These are phyloP conservation scores for Nibea albiflora DNA, from an alignment of 2,113 vertebrate genomes.

Conservation along the genomic window DNA sequence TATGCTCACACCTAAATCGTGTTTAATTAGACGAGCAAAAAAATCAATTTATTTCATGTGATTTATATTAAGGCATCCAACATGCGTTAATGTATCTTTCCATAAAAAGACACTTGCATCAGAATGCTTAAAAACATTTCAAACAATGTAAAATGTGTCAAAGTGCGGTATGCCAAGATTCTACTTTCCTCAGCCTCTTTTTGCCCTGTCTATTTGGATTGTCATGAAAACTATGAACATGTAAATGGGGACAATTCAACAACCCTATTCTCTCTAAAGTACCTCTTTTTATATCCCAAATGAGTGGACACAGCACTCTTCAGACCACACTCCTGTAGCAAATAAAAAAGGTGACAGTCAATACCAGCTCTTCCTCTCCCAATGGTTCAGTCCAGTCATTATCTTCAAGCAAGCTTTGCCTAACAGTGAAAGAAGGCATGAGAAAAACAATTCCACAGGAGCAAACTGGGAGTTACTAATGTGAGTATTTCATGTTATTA, in stretches of 20 bases:
- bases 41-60: constrained; percentile 62
- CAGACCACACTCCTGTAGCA: constrained; percentile 62
- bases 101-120: constrained; percentile 78
- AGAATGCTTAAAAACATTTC: constrained; percentile 82
- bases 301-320: constrained; percentile 59
- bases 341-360: constrained; percentile 63
- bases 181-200: constrained; percentile 70
- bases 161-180: constrained; percentile 85
- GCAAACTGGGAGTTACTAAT: constrained; percentile 63
- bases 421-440: constrained; percentile 66
- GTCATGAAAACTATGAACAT: constrained; percentile 81
- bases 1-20: constrained; percentile 74
- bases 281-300: constrained; percentile 76
- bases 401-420: constrained; percentile 59
- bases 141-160: constrained; percentile 83
- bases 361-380: constrained; percentile 61
- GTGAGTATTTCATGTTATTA: constrained; percentile 48
- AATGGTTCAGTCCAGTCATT: constrained; percentile 52
- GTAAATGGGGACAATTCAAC: constrained; percentile 66
- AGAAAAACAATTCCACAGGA: constrained; percentile 75
- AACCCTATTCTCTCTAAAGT: constrained; percentile 71
- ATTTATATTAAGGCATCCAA: constrained; percentile 83
- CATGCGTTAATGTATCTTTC: constrained; percentile 80
- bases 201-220: constrained; percentile 81
- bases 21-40: constrained; percentile 65